Base-by-base conservation (phyloP, 2,113 vertebrate species). In the Phylloscopus trochilus region DNA sequence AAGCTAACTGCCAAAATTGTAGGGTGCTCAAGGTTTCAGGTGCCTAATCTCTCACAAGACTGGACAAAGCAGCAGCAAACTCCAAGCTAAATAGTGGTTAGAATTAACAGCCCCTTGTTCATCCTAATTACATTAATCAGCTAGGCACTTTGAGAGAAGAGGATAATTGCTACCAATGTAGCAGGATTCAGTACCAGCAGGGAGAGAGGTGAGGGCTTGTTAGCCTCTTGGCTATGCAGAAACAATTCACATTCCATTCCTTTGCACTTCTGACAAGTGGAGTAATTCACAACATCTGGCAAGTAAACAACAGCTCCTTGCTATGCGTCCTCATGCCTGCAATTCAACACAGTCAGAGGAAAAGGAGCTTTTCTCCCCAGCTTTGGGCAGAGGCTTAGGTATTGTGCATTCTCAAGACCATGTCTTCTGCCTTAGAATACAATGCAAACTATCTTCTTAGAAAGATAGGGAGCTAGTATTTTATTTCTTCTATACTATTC, bases 51-150 rank as follows among this genome's bases (percentile, higher is more conserved):
- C 68, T 82, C 41, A 15, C 15, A 44, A 80, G 75, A 55, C 43
- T 46, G 51, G 82, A 92, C 76, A 93, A 87, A 87, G 66, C 35
- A 68, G 24, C 39, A 89, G 73, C 43, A 67, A 74, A 89, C 56
- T 67, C 64, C 73, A 74, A 63, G 66, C 66, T 89, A 92, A 93
- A 93, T 3, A 89, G 74, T 8, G 17, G 33, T 77, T 94, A 46
- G 49, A 93, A 94, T 92, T 92, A 92, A 72, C 53, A 75, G 47
- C n/a, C 44, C 60, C 90, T 91, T 90, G 80, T 94, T 94, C 82
- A 81, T 39, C 49, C 69, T 91, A 93, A 96, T 96, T 93, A 78
- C 86, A 78, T 93, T 74, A 95, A 93, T 72, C 91, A 90, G 49
- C 72, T 52, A 67, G 83, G 64, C 47, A 93, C 92, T 94, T 93